phyloP scores from a whole-genome alignment of 35 echinoderm and acorn worm species.

The Apostichopus japonicus region DNA sequence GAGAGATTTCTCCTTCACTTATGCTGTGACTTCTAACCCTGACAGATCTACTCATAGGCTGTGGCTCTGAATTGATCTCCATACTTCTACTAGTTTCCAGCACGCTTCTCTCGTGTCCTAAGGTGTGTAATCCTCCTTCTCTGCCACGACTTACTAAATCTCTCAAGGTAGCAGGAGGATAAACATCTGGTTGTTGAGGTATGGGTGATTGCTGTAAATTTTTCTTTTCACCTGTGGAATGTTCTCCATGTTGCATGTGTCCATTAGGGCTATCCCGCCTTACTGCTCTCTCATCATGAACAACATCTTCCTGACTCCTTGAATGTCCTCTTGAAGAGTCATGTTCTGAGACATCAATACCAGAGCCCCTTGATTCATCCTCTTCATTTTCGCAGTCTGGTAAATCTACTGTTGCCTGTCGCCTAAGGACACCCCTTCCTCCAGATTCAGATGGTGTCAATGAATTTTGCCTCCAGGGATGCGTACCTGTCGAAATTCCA shows the following conservation, averaged over 20 bases:
- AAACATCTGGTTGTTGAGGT: neutral
- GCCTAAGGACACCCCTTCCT: conserved; percentile 45
- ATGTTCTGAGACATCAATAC: neutral
- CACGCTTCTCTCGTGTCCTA: neutral
- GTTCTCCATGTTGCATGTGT: conserved; percentile 12
- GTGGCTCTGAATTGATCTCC: conserved; percentile 40
- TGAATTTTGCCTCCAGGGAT: conserved; percentile 54
- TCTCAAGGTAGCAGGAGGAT: conserved; percentile 43
- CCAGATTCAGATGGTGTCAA: conserved; percentile 48
- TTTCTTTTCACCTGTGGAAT: conserved; percentile 33
- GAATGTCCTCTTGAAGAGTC: conserved; percentile 1
- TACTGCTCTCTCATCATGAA: neutral
- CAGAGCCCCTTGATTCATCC: conserved; percentile 11
- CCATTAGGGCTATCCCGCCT: neutral
- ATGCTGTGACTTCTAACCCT: conserved; percentile 89
- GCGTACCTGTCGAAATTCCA: neutral
- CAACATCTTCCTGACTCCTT: neutral
- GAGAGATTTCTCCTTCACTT: conserved; percentile 78
- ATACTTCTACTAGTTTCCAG: conserved; percentile 24
- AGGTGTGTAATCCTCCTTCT: neutral
- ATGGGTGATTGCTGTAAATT: neutral
- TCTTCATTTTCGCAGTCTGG: conserved; percentile 54
- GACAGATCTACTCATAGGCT: conserved; percentile 31
- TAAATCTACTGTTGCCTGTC: conserved; percentile 57
- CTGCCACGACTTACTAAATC: conserved; percentile 35